A percentile compares a stretch with the other conserved stretches of the same genome.
phyloP scores from a whole-genome alignment of 2,797 vertebrate genomes.

The Esox lucius region DNA sequence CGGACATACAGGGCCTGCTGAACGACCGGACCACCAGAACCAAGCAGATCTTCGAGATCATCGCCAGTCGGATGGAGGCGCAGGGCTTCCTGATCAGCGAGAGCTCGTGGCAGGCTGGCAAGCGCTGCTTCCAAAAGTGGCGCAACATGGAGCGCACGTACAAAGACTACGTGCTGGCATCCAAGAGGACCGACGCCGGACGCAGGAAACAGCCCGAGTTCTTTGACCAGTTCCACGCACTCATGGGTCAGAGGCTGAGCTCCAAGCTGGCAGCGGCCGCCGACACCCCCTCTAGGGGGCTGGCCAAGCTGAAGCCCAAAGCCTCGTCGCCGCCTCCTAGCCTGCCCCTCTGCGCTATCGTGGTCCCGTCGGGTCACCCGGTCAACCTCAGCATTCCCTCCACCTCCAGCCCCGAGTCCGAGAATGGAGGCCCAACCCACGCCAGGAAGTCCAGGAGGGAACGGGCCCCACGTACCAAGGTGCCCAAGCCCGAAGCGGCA shows the following conservation, averaged over 20 bases:
- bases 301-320: conserved; percentile 20
- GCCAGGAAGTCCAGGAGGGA: conserved; percentile 25
- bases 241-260: conserved; percentile 36
- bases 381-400: conserved; percentile 24
- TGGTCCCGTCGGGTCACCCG: conserved; percentile 30
- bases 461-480: conserved; percentile 18
- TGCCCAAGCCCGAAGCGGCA: neutral
- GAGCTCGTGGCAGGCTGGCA: conserved; percentile 32
- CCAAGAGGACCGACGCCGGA: conserved; percentile 26
- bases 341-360: conserved; percentile 29
- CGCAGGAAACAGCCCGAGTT: conserved; percentile 37
- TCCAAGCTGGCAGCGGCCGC: conserved; percentile 28
- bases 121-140: conserved; percentile 41
- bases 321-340: conserved; percentile 13
- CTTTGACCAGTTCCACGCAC: conserved; percentile 37
- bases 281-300: conserved; percentile 21
- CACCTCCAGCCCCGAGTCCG: conserved; percentile 22
- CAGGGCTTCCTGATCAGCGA: conserved; percentile 35
- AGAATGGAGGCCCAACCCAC: conserved; percentile 7
- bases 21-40: conserved; percentile 32
- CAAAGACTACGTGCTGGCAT: conserved; percentile 34
- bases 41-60: conserved; percentile 40
- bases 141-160: conserved; percentile 38
- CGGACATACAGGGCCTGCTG: conserved; percentile 31
- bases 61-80: conserved; percentile 28